phyloP scores from a whole-genome alignment of 1,140 invertebrate genomes.

The Bombus difficillimus region DNA sequence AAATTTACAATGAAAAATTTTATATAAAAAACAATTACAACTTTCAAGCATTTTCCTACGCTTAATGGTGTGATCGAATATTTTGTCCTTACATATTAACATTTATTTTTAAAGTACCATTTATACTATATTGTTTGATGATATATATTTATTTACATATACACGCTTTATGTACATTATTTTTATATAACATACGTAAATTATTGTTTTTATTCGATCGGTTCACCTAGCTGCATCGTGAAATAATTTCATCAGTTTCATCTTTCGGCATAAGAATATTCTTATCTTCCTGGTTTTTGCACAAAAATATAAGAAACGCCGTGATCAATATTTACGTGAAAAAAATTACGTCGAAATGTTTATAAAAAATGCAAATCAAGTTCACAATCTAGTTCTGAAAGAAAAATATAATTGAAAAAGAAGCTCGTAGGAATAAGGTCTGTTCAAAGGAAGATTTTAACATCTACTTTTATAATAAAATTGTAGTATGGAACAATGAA shows the following conservation, averaged over 20 bases:
- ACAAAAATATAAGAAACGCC: constrained; percentile 2
- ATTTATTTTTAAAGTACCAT: constrained; percentile 36
- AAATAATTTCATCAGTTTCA: not conserved
- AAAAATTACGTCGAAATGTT: not conserved
- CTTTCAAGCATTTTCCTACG: constrained; percentile 26
- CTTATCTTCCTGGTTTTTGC: not conserved
- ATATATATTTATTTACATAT: constrained; percentile 53
- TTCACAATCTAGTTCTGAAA: not conserved
- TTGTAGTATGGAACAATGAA: not conserved
- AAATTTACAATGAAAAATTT: constrained; percentile 41
- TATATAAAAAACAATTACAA: constrained; percentile 46
- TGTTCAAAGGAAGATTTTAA: not conserved
- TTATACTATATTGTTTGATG: constrained; percentile 28
- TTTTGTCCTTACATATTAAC: constrained; percentile 10
- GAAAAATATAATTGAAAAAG: not conserved
- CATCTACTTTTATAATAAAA: not conserved
- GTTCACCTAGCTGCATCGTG: constrained; percentile 2
- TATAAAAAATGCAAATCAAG: constrained; percentile 7
- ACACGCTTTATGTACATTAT: constrained; percentile 43
- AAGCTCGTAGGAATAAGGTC: not conserved
- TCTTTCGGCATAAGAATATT: not conserved
- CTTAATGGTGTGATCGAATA: constrained; percentile 4
- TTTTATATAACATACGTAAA: constrained; percentile 21
- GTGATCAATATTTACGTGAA: not conserved
- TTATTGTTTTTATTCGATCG: constrained; percentile 24